Evolutionary conservation across 1,140 invertebrate genomes (phyloP).

Genomic region (Aradophagus sp.): DNA sequence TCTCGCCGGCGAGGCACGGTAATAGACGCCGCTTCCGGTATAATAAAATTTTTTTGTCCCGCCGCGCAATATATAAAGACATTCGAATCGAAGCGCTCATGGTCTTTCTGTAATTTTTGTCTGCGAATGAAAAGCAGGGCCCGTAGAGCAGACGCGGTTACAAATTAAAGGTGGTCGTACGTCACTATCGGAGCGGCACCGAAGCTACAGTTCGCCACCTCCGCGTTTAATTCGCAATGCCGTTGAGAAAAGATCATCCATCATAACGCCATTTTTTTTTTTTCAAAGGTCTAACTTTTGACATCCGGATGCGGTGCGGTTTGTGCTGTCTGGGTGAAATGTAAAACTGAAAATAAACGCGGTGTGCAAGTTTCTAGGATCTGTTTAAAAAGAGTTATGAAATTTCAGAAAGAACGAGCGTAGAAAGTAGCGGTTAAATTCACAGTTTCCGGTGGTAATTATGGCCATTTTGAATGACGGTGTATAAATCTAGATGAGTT

Average conservation of each 20-base stretch:
- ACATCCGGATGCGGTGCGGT: no score
- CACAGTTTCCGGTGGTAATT: no score
- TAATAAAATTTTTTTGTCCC: slow-evolving; percentile 51
- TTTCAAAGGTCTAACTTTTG: no score
- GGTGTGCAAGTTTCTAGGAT: no score
- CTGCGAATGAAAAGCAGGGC: slow-evolving; percentile 37
- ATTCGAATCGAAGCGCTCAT: slow-evolving; percentile 24
- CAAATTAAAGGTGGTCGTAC: slow-evolving; percentile 51
- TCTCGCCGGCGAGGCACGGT: slow-evolving; percentile 39
- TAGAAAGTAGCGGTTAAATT: no score
- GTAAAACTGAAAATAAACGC: no score
- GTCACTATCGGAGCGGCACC: slow-evolving; percentile 43
- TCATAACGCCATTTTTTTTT: slow-evolving; percentile 18
- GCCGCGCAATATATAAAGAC: slow-evolving; percentile 29
- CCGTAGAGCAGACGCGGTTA: slow-evolving; percentile 23
- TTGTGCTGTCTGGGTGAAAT: no score
- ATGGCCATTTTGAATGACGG: no score
- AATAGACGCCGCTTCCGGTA: slow-evolving; percentile 37
- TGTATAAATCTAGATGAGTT: no score
- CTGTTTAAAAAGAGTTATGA: no score
- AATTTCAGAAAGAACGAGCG: no score
- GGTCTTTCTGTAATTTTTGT: slow-evolving; percentile 41
- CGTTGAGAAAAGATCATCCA: slow-evolving; percentile 2
- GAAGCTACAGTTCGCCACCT: slow-evolving; percentile 39
- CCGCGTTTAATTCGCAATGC: slow-evolving; percentile 38